Evolutionary conservation across 2,797 vertebrate species (phyloP).

Genomic region (Sebastes iracundus): DNA sequence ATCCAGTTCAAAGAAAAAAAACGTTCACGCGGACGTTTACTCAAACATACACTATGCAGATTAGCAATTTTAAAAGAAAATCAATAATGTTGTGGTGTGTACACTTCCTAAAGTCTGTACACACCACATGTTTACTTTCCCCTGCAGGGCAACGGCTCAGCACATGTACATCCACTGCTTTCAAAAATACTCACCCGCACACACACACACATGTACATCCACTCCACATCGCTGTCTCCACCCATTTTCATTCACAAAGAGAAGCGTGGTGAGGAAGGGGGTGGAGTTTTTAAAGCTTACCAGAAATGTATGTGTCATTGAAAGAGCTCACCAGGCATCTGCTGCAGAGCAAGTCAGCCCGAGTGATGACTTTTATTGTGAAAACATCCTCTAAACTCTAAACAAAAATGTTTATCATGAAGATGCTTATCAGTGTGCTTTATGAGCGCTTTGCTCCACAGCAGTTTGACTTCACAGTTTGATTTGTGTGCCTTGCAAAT

Average conservation of each 20-base stretch:
- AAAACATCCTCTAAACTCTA: not conserved
- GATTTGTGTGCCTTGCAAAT: slow-evolving; percentile 51
- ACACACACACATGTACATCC: slow-evolving; percentile 24
- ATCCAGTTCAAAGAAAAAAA: no score
- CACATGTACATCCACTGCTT: slow-evolving; percentile 30
- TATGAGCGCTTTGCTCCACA: not conserved
- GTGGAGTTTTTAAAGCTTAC: slow-evolving; percentile 4
- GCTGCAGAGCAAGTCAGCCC: slow-evolving; percentile 18
- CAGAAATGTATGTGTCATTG: slow-evolving; percentile 54
- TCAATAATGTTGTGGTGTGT: not conserved
- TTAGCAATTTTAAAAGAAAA: not conserved
- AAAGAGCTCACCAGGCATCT: slow-evolving; percentile 50
- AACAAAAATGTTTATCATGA: not conserved
- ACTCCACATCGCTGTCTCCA: slow-evolving; percentile 30
- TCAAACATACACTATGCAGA: not conserved
- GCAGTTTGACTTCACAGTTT: slow-evolving; percentile 22
- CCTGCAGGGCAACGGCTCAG: slow-evolving; percentile 33
- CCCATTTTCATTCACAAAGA: slow-evolving; percentile 75
- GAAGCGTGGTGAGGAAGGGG: slow-evolving; percentile 32
- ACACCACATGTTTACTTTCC: slow-evolving; percentile 61
- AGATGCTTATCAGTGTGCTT: not conserved
- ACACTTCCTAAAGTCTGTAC: not conserved
- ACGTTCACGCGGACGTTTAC: not conserved
- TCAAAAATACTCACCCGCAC: slow-evolving; percentile 30
- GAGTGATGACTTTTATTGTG: slow-evolving; percentile 28